Conservation (phyloP, 2,113 vertebrate genomes). For the Erythrocercus mccallii region DNA sequence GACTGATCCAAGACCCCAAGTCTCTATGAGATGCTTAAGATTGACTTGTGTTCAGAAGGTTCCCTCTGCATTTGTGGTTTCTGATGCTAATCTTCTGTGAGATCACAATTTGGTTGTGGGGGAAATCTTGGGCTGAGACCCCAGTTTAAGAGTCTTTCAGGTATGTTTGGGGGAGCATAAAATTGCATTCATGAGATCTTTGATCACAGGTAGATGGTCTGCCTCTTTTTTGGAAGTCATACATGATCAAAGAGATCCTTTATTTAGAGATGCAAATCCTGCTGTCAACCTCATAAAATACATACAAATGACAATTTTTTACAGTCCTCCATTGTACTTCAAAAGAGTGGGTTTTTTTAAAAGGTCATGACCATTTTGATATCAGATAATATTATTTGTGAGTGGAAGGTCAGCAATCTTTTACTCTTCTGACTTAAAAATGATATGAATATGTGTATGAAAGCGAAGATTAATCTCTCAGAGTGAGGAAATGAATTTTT, state of each 20-base stretch:
- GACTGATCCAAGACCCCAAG: background rate
- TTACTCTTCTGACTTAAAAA: background rate
- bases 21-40: background rate
- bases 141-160: background rate
- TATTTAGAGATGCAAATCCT: conserved; percentile 36
- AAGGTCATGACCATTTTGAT: conserved; percentile 42
- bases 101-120: background rate
- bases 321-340: conserved; percentile 10
- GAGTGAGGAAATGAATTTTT: conserved; percentile 57
- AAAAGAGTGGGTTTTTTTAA: background rate
- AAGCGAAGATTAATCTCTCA: background rate
- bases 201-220: conserved; percentile 7
- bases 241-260: background rate
- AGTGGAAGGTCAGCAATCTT: background rate
- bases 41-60: background rate
- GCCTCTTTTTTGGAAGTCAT: background rate
- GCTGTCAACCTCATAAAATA: conserved; percentile 29
- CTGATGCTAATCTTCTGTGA: background rate
- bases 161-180: background rate
- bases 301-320: conserved; percentile 33
- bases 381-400: conserved; percentile 11
- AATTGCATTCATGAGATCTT: background rate
- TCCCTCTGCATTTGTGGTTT: background rate
- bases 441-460: background rate
- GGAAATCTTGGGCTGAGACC: background rate